Percentiles rank a stretch among this genome's conserved stretches.
Conservation (phyloP, 2,797 vertebrate species). For the Tadarida brasiliensis region DNA sequence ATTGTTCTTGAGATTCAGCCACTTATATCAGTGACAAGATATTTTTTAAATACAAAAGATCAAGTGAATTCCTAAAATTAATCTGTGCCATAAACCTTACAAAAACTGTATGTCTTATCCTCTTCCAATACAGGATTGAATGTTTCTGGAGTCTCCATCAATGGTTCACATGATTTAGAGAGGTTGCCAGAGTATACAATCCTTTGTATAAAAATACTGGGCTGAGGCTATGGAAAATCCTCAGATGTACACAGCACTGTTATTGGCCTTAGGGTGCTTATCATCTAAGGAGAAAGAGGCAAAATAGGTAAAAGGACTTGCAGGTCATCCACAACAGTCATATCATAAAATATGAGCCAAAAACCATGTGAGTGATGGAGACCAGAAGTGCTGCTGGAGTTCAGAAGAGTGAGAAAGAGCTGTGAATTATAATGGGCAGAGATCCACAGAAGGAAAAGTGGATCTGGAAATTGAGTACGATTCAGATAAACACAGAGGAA, state of each 20-base stretch:
- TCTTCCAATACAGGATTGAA: neutral
- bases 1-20: neutral
- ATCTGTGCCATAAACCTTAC: constrained; percentile 3
- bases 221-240: neutral
- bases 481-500: neutral
- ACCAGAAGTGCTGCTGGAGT: neutral
- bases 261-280: neutral
- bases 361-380: neutral
- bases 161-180: neutral
- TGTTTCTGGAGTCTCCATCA: constrained; percentile 18
- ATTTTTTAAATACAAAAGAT: neutral
- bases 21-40: neutral
- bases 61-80: constrained; percentile 3
- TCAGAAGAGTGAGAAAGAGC: neutral
- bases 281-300: neutral
- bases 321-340: neutral
- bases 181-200: neutral
- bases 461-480: neutral
- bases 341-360: neutral
- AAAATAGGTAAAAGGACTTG: neutral
- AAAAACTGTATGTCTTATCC: neutral
- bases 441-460: neutral
- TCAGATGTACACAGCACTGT: neutral
- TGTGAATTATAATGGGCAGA: neutral
- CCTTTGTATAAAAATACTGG: neutral